Evolutionary conservation across 2,888 invertebrate species (phyloP).

Genomic region (Colletes collaris): DNA sequence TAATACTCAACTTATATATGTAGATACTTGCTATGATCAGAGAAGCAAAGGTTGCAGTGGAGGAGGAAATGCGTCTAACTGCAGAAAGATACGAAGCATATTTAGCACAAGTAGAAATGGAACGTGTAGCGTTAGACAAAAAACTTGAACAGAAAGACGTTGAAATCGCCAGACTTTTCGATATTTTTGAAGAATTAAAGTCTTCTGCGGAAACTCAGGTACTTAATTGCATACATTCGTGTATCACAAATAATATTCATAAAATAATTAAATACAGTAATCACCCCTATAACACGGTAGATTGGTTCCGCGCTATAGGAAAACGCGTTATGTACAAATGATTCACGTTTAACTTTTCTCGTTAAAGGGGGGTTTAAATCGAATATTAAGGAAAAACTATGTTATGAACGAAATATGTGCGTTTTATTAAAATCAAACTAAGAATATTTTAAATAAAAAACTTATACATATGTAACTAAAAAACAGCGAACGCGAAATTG

Average conservation of each 20-base stretch:
- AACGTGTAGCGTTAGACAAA: slow-evolving; percentile 70
- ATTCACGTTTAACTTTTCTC: too few species aligned
- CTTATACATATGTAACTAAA: too few species aligned
- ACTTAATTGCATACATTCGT: slow-evolving; percentile 3
- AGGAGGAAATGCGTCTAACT: slow-evolving; percentile 74
- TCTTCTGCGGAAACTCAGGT: slow-evolving; percentile 79
- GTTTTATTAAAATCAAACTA: too few species aligned
- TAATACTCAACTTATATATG: not conserved
- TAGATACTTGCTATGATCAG: slow-evolving; percentile 73
- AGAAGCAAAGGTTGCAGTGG: slow-evolving; percentile 71
- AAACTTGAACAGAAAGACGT: slow-evolving; percentile 73
- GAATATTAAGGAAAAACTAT: too few species aligned
- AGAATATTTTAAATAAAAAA: too few species aligned
- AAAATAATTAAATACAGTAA: not conserved
- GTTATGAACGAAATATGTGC: too few species aligned
- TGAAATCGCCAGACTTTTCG: slow-evolving; percentile 71
- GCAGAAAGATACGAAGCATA: slow-evolving; percentile 71
- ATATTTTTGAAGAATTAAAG: slow-evolving; percentile 75
- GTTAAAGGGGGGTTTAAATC: too few species aligned
- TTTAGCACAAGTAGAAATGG: slow-evolving; percentile 72
- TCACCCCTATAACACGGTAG: too few species aligned
- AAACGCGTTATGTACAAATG: too few species aligned
- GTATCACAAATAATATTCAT: too few species aligned
- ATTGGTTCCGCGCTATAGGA: too few species aligned
- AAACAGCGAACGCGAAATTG: too few species aligned